Percentiles rank a stretch among this genome's conserved stretches.
These are phyloP conservation scores for Dryadula phaetusa DNA, from an alignment of 2,888 invertebrate genomes.

Conservation along the genomic window DNA sequence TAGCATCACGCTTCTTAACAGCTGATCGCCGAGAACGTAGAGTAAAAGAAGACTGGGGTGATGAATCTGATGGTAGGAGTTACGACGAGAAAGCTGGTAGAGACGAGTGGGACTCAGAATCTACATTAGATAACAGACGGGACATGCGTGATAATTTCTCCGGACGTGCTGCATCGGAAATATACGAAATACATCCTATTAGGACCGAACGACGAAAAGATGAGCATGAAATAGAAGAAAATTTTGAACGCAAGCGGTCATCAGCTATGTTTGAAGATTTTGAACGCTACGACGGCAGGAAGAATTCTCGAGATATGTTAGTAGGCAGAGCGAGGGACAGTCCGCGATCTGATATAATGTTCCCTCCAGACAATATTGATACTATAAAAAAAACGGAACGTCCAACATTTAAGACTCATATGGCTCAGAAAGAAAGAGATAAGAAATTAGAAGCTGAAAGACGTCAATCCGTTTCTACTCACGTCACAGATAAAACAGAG, in stretches of 20 bases:
- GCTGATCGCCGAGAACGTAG: slow-evolving; percentile 69
- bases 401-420: slow-evolving; percentile 89
- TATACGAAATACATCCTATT: slow-evolving; percentile 75
- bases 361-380: slow-evolving; percentile 65
- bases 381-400: slow-evolving; percentile 75
- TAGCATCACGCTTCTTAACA: slow-evolving; percentile 75
- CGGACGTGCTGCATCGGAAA: slow-evolving; percentile 76
- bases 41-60: slow-evolving; percentile 73
- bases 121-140: slow-evolving; percentile 66
- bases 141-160: slow-evolving; percentile 71
- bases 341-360: slow-evolving; percentile 73
- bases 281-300: slow-evolving; percentile 76
- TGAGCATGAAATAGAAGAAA: slow-evolving; percentile 67
- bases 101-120: slow-evolving; percentile 81
- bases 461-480: slow-evolving; percentile 90
- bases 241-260: slow-evolving; percentile 70
- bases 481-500: slow-evolving; percentile 88
- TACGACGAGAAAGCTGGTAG: slow-evolving; percentile 70
- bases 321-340: slow-evolving; percentile 76
- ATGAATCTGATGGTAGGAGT: slow-evolving; percentile 69
- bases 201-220: slow-evolving; percentile 69
- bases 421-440: slow-evolving; percentile 87
- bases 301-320: slow-evolving; percentile 80
- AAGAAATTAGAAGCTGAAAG: slow-evolving; percentile 87
- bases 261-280: slow-evolving; percentile 74